phyloP scores from a whole-genome alignment of 1,140 invertebrate species.

The Drosophila sproati region DNA sequence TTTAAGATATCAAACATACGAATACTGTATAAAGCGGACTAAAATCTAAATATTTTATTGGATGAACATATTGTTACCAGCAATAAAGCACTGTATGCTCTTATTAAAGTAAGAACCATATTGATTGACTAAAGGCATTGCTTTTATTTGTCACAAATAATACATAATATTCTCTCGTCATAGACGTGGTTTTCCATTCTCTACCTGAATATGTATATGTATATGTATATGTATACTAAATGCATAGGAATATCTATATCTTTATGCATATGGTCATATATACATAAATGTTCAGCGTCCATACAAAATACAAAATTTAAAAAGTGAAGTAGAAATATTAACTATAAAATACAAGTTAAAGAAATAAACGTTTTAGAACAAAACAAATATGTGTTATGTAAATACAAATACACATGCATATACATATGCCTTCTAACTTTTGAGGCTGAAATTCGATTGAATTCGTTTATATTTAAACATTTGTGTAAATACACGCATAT shows the following conservation, averaged over 20 bases:
- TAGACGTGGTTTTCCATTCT: not conserved
- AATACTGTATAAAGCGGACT: not conserved
- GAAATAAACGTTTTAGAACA: constrained; percentile 7
- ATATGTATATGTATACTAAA: not conserved
- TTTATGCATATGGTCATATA: not conserved
- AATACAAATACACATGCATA: constrained; percentile 8
- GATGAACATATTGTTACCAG: not conserved
- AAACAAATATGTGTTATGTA: constrained; percentile 12
- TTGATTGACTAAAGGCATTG: not conserved
- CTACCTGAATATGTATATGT: not conserved
- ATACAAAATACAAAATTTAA: not conserved
- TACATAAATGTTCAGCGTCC: not conserved
- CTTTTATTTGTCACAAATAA: not conserved
- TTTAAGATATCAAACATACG: not conserved
- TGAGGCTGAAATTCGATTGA: constrained; percentile 48
- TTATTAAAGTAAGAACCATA: not conserved
- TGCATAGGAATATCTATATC: not conserved
- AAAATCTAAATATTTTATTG: not conserved
- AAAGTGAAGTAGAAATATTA: not conserved
- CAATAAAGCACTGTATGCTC: not conserved
- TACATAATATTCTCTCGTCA: not conserved
- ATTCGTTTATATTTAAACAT: constrained; percentile 28
- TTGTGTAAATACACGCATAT: constrained; percentile 23
- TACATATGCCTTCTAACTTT: constrained; percentile 28
- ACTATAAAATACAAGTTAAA: not conserved